Base-by-base conservation (phyloP, 2,888 invertebrate genomes). In the Agrochola macilenta region DNA sequence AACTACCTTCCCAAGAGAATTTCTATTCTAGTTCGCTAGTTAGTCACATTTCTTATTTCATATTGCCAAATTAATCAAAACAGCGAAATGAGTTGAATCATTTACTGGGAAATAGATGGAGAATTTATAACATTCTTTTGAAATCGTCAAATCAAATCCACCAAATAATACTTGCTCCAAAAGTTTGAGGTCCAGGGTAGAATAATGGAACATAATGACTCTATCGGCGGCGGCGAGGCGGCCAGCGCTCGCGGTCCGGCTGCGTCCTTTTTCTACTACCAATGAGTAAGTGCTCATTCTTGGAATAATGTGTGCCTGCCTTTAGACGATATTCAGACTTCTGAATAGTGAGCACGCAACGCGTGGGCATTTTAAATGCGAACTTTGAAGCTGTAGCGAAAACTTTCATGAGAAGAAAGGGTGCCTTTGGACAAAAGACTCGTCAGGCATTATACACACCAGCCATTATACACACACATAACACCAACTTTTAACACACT, bases 141-240 rank as follows among this genome's bases (percentile, higher is more conserved):
- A 70, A 30, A 69, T 20, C 12, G 43, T 69, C 17, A 39, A 26
- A 26, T 8, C 1, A 35, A 52, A 58, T 30, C 14, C n/a, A 5
- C 11, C 3, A 2, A 46, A 66, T 49, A 20, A 64, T 68, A 1
- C 57, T n/a, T 49, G 3, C 26, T 14, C 12, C 23, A 20, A 88
- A 89, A 92, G 85, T 91, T 96, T 96, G 94, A 93, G 94, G 83
- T 81, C 58, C 91, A 17, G 81, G 88, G 95, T 88, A 75, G 84
- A 92, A 94, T 96, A 96, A 96, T 96, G 95, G 94, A 93, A 91
- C 93, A 95, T 96, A 96, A 96, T 96, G 96, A 96, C 96, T 96
- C 95, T 96, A 96, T 96, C 94, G 95, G 94, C 96, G 96, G 95
- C 95, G 94, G 93, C 92, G 92, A 90, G 94, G 91, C 93, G 94